Conservation (phyloP, 2,797 vertebrate species). For the Thunnus albacares region DNA sequence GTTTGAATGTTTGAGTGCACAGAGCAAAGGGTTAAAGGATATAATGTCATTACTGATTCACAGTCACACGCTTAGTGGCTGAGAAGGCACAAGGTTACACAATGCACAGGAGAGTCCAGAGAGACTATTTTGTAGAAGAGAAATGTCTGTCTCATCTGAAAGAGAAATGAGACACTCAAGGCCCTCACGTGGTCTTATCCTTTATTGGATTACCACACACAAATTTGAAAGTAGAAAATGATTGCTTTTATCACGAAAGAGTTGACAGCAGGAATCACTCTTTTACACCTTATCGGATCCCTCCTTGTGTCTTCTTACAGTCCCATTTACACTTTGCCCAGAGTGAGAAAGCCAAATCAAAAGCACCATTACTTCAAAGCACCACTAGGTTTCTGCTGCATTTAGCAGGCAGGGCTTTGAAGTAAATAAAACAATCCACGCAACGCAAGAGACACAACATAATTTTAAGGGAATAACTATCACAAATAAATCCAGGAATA, state of each 20-base stretch:
- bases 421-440: constrained; percentile 80
- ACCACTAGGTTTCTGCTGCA: constrained; percentile 64
- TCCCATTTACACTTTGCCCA: constrained; percentile 73
- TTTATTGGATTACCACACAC: constrained; percentile 70
- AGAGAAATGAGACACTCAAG: constrained; percentile 54
- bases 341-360: constrained; percentile 78
- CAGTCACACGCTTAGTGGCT: constrained; percentile 78
- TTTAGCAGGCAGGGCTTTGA: constrained; percentile 79
- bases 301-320: constrained; percentile 84
- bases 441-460: constrained; percentile 63
- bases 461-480: constrained; percentile 46
- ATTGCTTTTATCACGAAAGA: constrained; percentile 60
- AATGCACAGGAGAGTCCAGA: constrained; percentile 52
- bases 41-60: constrained; percentile 89
- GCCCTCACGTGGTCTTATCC: constrained; percentile 54
- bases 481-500: constrained; percentile 65
- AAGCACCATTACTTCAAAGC: constrained; percentile 82
- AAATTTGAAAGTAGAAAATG: constrained; percentile 67
- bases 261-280: constrained; percentile 68
- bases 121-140: constrained; percentile 46
- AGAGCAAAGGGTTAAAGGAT: constrained; percentile 73
- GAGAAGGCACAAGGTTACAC: constrained; percentile 86
- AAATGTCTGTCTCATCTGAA: constrained; percentile 63
- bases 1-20: constrained; percentile 71
- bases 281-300: constrained; percentile 61